phyloP scores from a whole-genome alignment of 2,797 vertebrate genomes.

The Poeciliopsis gracilis region DNA sequence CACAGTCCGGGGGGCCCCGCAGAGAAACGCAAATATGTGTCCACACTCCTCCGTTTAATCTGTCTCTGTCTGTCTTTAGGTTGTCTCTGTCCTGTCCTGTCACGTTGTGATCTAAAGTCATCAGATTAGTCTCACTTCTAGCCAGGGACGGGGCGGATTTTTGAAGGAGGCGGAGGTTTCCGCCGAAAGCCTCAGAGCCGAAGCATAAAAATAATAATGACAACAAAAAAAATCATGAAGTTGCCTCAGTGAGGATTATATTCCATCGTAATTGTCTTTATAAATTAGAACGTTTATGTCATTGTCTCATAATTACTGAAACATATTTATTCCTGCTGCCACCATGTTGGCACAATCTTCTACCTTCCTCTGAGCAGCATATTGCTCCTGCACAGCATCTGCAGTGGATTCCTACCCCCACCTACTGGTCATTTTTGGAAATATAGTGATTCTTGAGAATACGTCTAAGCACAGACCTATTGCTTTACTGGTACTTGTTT shows the following conservation, averaged over 20 bases:
- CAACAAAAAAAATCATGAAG: neutral
- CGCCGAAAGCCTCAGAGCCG: neutral
- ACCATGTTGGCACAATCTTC: neutral
- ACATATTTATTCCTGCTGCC: neutral
- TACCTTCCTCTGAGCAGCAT: neutral
- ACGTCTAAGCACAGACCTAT: neutral
- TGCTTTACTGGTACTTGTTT: neutral
- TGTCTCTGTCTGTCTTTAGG: constrained; percentile 51
- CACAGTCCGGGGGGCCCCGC: constrained; percentile 13
- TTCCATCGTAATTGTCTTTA: neutral
- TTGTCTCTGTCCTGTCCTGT: constrained; percentile 38
- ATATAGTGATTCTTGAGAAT: neutral
- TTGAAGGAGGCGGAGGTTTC: constrained; percentile 6
- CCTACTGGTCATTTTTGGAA: constrained; percentile 64
- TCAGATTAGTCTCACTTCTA: constrained; percentile 20
- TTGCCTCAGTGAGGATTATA: neutral
- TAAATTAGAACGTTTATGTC: neutral
- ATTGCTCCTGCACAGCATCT: neutral
- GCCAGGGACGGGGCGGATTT: neutral
- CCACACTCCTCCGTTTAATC: constrained; percentile 44
- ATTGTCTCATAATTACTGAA: neutral
- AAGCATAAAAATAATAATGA: neutral
- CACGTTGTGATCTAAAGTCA: constrained; percentile 31
- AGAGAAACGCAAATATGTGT: constrained; percentile 27
- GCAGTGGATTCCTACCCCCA: constrained; percentile 70